Conservation (phyloP, 1,140 invertebrate species). For the Neodiprion fabricii region DNA sequence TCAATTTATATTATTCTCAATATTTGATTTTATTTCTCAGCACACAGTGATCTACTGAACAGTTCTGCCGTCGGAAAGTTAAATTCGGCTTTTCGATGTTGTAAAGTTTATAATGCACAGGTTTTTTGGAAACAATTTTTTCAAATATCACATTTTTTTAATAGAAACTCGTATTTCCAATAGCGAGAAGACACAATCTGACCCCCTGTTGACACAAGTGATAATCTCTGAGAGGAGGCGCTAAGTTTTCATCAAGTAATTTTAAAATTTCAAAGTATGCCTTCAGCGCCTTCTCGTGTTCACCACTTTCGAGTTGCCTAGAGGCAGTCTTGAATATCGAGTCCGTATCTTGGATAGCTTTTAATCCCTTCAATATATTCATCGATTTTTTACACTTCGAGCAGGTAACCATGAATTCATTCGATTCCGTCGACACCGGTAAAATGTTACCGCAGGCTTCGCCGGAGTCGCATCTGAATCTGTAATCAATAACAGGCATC, state of each 20-base stretch:
- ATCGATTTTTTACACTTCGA: slow-evolving; percentile 72
- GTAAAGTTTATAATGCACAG: too few species aligned
- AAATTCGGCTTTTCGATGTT: too few species aligned
- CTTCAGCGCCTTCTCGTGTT: slow-evolving; percentile 69
- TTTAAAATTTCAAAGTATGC: slow-evolving; percentile 74
- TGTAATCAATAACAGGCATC: background rate
- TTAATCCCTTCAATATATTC: slow-evolving; percentile 80
- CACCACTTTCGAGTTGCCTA: slow-evolving; percentile 68
- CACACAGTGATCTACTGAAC: too few species aligned
- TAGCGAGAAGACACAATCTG: slow-evolving; percentile 73
- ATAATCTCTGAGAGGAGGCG: slow-evolving; percentile 81
- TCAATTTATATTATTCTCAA: too few species aligned
- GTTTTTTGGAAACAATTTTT: too few species aligned
- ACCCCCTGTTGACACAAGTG: slow-evolving; percentile 83
- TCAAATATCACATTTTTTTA: too few species aligned
- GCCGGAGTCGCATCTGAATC: slow-evolving; percentile 67
- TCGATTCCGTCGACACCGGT: slow-evolving; percentile 67
- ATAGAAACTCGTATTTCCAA: slow-evolving; percentile 64
- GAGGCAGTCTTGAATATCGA: slow-evolving; percentile 71
- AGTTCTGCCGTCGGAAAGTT: too few species aligned
- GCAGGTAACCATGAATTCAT: slow-evolving; percentile 76
- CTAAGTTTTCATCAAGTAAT: slow-evolving; percentile 73
- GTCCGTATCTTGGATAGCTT: slow-evolving; percentile 78
- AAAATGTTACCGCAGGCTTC: slow-evolving; percentile 69
- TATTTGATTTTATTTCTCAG: too few species aligned